Evolutionary conservation across 35 echinoderm and acorn worm species (phyloP), one percentile per base, ranked within the genome.

Genomic region (Nesometra sesokonis): DNA sequence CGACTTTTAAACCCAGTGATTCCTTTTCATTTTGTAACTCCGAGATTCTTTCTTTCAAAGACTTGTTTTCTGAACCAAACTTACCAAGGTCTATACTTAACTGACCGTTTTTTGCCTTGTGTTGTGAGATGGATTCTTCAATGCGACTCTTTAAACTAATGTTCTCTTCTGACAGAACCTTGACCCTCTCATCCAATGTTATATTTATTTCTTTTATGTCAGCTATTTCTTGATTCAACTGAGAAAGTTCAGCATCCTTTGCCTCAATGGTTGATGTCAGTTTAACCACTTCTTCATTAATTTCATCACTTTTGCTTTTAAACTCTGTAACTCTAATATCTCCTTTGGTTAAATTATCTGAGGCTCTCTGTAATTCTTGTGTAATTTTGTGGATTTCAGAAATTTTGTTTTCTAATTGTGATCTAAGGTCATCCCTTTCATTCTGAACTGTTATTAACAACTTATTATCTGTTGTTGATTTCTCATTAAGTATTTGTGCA

Each of bases 271-370:
- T 23, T 9, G 86, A 82, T 31, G 91, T 90, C 31, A 91, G 32
- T 38, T 43, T 27, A 15, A 86, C 35, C 57, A 87, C 33, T 76
- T 91, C 92, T 79, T 86, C 86, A 31, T 88, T 84, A 31, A 89
- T 47, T 31, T 52, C 81, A 33, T 90, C 36, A 31, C 90, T 32
- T 84, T 97, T 27, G 9, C 83, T 13, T 30, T 83, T 15, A 32
- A 33, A 15, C 1, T 81, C 30, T 31, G 34, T 19, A 32, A 19
- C 5, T 2, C 13, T 11, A 78, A 78, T 30, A 17, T 81, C 32
- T 39, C 21, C 33, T 11, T 83, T 35, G 11, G 9, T 3, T 3
- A 37, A 23, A 3, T 83, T 11, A 32, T 80, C 79, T 32, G 32
- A 33, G 0, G 79, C 31, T 80, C 13, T 15, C 23, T 36, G 32